A percentile compares a stretch with the other conserved stretches of the same genome.
Evolutionary conservation across 2,113 vertebrate genomes (phyloP).

Genomic region (Rhineura floridana): DNA sequence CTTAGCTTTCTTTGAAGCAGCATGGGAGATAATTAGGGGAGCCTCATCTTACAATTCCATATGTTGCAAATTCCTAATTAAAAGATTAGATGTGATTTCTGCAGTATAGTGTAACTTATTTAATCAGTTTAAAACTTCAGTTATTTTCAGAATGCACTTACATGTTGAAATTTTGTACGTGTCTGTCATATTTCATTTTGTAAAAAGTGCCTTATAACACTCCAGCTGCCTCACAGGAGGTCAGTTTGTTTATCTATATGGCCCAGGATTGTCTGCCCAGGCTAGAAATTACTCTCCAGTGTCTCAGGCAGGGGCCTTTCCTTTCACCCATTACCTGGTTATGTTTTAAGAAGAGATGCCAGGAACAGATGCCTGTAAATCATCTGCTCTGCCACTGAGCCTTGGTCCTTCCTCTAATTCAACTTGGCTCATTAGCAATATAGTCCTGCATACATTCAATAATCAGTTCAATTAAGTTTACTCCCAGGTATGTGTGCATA

Average conservation of each 20-base stretch:
- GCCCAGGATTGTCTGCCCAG: background rate
- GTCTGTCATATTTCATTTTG: background rate
- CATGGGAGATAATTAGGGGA: background rate
- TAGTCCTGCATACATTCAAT: no score
- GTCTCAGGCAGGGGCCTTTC: background rate
- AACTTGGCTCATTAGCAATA: background rate
- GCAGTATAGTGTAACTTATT: background rate
- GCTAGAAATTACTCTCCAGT: no score
- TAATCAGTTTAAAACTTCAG: background rate
- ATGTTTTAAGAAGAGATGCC: background rate
- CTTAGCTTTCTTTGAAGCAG: background rate
- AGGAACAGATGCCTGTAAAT: background rate
- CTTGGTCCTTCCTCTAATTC: background rate
- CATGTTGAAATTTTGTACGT: background rate
- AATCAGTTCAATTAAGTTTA: no score
- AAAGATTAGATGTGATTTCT: background rate
- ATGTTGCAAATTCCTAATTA: background rate
- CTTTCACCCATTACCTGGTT: background rate
- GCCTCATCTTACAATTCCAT: background rate
- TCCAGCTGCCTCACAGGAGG: background rate
- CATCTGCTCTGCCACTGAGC: background rate
- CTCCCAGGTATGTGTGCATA: no score
- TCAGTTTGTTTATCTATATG: background rate
- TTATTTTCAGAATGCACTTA: background rate
- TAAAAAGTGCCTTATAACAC: background rate